A percentile compares a stretch with the other conserved stretches of the same genome.
These are phyloP conservation scores for Philantomba maxwellii DNA, from an alignment of 2,113 vertebrate genomes.

Conservation along the genomic window DNA sequence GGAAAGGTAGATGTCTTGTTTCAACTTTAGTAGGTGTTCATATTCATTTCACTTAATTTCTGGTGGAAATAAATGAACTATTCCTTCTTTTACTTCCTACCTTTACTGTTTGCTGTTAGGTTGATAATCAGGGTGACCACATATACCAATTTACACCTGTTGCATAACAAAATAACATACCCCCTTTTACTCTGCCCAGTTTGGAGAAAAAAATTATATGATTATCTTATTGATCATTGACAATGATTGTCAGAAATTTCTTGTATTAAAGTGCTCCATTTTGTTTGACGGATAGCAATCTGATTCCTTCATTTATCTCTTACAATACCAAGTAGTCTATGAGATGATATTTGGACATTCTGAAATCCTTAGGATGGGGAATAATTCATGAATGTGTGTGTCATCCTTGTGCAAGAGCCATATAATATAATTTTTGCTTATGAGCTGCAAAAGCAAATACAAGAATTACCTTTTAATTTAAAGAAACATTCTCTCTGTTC, in stretches of 20 bases:
- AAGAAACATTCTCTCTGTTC: neutral
- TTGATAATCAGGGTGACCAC: neutral
- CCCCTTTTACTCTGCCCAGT: neutral
- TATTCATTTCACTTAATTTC: constrained; percentile 4
- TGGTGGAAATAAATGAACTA: neutral
- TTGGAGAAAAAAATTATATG: neutral
- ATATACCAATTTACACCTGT: neutral
- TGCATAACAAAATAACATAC: neutral
- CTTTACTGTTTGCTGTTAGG: neutral
- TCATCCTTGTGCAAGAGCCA: neutral
- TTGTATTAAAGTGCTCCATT: neutral
- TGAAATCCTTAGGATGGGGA: neutral
- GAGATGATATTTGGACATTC: neutral
- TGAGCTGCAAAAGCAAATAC: neutral
- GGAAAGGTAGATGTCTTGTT: neutral
- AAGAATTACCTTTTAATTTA: neutral
- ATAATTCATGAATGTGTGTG: neutral
- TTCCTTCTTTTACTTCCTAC: neutral
- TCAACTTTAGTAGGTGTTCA: neutral
- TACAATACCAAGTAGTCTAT: neutral
- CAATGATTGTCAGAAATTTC: neutral
- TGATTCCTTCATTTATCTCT: neutral
- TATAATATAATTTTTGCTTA: neutral
- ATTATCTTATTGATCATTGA: neutral
- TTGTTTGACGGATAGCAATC: neutral